Conservation (phyloP, 2,113 vertebrate genomes). For the Phalacrocorax carbo region DNA sequence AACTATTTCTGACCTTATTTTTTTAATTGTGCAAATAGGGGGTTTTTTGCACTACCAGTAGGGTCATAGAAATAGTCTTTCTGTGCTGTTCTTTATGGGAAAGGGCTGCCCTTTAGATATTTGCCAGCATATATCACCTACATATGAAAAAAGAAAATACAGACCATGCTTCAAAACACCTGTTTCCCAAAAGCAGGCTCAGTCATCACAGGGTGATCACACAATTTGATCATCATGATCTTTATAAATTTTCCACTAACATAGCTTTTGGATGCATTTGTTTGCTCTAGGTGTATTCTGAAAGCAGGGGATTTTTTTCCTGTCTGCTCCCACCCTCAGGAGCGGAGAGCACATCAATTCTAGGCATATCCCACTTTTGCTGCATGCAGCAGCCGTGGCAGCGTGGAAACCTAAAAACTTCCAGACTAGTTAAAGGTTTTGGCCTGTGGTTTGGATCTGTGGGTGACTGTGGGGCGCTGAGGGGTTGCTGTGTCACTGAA, state of each 20-base stretch:
- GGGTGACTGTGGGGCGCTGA: not conserved
- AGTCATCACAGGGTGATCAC: not conserved
- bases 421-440: not conserved
- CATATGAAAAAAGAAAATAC: not conserved
- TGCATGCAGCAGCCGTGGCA: accelerated
- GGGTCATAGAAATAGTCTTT: not conserved
- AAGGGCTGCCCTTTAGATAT: not conserved
- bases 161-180: not conserved
- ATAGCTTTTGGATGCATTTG: not conserved
- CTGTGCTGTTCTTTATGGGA: not conserved
- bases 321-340: not conserved
- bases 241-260: not conserved
- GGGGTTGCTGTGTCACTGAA: not conserved
- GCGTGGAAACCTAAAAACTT: not conserved
- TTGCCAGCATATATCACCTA: not conserved
- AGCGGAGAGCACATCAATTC: not conserved
- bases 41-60: not conserved
- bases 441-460: not conserved
- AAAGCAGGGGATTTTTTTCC: not conserved
- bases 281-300: not conserved
- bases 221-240: not conserved
- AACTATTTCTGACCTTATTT: not conserved
- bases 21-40: not conserved
- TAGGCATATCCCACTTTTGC: not conserved
- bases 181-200: not conserved